Percentiles rank a stretch among this genome's conserved stretches.
phyloP scores from a whole-genome alignment of 2,797 vertebrate species.

The Sebastes nivosus region DNA sequence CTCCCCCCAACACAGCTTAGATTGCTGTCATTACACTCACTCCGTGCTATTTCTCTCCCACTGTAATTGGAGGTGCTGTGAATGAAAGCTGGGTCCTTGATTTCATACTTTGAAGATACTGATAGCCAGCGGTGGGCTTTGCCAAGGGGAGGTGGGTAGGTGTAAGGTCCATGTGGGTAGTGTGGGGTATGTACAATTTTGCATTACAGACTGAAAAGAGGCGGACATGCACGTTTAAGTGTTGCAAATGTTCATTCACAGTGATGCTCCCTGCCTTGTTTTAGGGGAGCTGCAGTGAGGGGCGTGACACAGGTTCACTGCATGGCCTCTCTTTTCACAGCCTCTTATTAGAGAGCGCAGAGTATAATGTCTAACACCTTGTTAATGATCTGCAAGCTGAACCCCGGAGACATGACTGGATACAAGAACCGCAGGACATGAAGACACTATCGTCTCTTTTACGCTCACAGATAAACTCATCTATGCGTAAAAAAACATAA shows the following conservation, averaged over 20 bases:
- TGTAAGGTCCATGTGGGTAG: background rate
- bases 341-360: conserved; percentile 33
- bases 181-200: background rate
- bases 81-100: conserved; percentile 61
- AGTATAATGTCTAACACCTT: conserved; percentile 56
- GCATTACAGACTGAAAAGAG: background rate
- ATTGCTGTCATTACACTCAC: conserved; percentile 68
- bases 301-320: conserved; percentile 11
- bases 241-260: conserved; percentile 31
- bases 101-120: conserved; percentile 62
- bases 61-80: conserved; percentile 63
- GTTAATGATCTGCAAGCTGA: conserved; percentile 60
- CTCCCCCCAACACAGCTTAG: conserved; percentile 30
- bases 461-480: conserved; percentile 53
- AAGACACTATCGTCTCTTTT: conserved; percentile 36
- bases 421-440: conserved; percentile 25
- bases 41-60: conserved; percentile 55
- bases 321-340: conserved; percentile 26
- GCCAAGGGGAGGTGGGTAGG: conserved; percentile 1
- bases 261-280: conserved; percentile 4
- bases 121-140: conserved; percentile 32
- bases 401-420: conserved; percentile 36
- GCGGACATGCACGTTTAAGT: conserved; percentile 1
- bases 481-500: conserved; percentile 47
- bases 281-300: background rate